Conservation (phyloP, 2,888 invertebrate genomes). For the Euzetes globulus region DNA sequence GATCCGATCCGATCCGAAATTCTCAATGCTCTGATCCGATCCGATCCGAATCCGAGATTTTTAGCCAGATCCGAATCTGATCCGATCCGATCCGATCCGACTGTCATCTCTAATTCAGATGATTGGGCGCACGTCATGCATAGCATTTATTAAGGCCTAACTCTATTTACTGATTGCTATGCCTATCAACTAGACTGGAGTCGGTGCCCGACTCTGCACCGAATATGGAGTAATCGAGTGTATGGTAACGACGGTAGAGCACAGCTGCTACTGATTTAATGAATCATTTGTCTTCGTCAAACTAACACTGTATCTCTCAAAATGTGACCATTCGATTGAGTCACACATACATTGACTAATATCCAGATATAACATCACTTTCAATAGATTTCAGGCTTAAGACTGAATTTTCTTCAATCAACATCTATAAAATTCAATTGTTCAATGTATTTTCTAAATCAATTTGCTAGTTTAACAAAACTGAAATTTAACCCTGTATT, state of each 20-base stretch:
- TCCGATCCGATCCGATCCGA: too few species aligned
- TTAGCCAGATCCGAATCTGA: too few species aligned
- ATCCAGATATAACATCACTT: background rate
- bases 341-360: background rate
- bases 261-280: conserved; percentile 30
- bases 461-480: too few species aligned
- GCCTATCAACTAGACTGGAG: background rate
- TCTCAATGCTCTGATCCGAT: too few species aligned
- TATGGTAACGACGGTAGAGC: conserved; percentile 23
- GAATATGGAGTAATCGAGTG: background rate
- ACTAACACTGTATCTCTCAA: background rate
- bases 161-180: conserved; percentile 24
- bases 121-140: conserved; percentile 23
- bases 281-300: conserved; percentile 31
- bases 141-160: conserved; percentile 14
- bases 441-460: too few species aligned
- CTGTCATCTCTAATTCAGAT: conserved; percentile 6
- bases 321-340: conserved; percentile 1
- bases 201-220: background rate
- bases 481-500: too few species aligned
- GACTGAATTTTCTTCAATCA: too few species aligned
- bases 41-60: too few species aligned
- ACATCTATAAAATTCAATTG: too few species aligned
- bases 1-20: too few species aligned
- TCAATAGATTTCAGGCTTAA: background rate